A percentile compares a stretch with the other conserved stretches of the same genome.
phyloP scores from a whole-genome alignment of 2,888 invertebrate species.

The Latheticus oryzae region DNA sequence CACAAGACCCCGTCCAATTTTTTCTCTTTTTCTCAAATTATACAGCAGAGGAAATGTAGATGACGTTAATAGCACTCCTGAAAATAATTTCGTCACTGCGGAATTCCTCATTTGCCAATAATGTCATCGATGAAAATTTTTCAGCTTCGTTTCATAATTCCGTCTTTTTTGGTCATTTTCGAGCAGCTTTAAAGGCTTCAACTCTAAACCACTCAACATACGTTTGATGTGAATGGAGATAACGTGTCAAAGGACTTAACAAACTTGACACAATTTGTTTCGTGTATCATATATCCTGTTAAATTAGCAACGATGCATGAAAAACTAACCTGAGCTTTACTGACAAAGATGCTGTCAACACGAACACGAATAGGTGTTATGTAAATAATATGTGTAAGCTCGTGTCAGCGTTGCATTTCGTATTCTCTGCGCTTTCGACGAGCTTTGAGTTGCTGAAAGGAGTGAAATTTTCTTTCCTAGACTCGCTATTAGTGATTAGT shows the following conservation, averaged over 20 bases:
- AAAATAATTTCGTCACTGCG: conserved; percentile 19
- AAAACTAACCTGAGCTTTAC: conserved; percentile 12
- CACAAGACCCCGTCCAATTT: conserved; percentile 39
- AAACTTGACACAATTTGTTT: conserved; percentile 1
- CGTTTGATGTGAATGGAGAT: conserved; percentile 9
- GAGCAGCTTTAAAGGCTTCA: too few species aligned
- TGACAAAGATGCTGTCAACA: conserved; percentile 14
- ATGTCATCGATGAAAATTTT: too few species aligned
- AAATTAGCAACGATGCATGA: conserved; percentile 17
- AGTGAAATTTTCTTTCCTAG: background rate
- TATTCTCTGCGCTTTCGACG: too few species aligned
- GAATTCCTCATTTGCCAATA: conserved; percentile 7
- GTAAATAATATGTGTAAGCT: conserved; percentile 11
- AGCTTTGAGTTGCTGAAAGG: too few species aligned
- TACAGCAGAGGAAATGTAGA: conserved; percentile 32
- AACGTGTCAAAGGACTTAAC: conserved; percentile 10
- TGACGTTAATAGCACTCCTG: conserved; percentile 35
- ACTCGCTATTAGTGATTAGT: conserved; percentile 1
- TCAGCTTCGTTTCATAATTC: too few species aligned
- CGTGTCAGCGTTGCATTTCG: conserved; percentile 1
- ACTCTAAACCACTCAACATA: conserved; percentile 1
- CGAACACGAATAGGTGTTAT: conserved; percentile 2
- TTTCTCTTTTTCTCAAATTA: conserved; percentile 32
- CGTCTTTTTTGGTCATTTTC: too few species aligned
- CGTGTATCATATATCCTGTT: conserved; percentile 6